These are phyloP conservation scores for Byasa hedistus DNA, from an alignment of 2,888 invertebrate genomes.

Conservation along the genomic window DNA sequence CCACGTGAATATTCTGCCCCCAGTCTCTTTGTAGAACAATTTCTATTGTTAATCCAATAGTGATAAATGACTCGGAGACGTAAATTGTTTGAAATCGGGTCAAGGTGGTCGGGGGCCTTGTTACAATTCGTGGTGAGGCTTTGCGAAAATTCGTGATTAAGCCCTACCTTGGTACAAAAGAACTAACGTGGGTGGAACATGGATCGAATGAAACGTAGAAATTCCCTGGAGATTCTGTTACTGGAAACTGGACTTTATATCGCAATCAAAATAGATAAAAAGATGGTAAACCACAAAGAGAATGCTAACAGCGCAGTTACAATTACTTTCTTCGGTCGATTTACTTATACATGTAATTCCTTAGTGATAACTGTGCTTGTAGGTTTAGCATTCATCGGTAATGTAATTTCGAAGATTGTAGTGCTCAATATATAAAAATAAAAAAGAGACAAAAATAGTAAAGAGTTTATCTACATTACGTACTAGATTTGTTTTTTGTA, in stretches of 20 bases:
- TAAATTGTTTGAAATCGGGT: constrained; percentile 4
- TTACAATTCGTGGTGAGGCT: background rate
- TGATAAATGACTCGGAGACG: constrained; percentile 3
- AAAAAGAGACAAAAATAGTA: too few species aligned
- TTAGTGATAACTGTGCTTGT: background rate
- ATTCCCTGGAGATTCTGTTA: too few species aligned
- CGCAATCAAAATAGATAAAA: too few species aligned
- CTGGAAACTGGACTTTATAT: too few species aligned
- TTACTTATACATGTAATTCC: background rate
- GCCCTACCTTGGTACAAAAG: background rate
- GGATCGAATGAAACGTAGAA: background rate
- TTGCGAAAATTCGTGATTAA: background rate
- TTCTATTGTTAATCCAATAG: constrained; percentile 19
- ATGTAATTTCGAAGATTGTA: background rate
- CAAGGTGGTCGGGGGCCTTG: background rate
- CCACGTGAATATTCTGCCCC: constrained; percentile 39
- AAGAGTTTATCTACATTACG: too few species aligned
- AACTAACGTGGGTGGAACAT: background rate
- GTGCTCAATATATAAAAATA: too few species aligned
- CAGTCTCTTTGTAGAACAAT: constrained; percentile 27
- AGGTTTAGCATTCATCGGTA: background rate
- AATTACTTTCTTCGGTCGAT: background rate
- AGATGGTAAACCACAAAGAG: too few species aligned
- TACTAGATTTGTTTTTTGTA: background rate
- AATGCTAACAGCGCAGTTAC: too few species aligned